Evolutionary conservation across 2,888 invertebrate genomes (phyloP), one percentile per base, ranked within the genome.

Genomic region (Iselma pallidipennis): DNA sequence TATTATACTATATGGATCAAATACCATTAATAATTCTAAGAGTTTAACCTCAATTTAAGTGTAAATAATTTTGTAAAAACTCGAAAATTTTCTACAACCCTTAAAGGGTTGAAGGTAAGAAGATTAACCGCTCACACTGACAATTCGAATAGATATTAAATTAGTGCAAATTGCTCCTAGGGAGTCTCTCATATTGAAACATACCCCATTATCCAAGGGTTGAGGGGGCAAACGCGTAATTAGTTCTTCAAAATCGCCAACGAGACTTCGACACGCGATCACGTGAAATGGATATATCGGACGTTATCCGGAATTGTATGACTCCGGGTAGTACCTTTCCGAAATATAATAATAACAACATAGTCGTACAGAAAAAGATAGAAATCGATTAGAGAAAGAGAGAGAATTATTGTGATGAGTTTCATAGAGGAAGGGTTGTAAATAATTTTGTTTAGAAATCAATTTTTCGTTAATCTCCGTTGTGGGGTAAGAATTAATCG

Each of bases 241-340:
- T 79, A 77, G 78, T 78, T 78, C 75, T 75, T 77, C 75, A 72
- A 57, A 74, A 72, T 73, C 72, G 71, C 71, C 72, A 78, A 78
- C 75, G 76, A 75, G 75, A 69, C 65, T 63, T 67, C 65, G 66
- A 68, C 79, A 79, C 78, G 79, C 78, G 76, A 79, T 79, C 75
- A 77, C 78, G 78, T 77, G 76, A 75, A 61, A 61, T 42, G 42
- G 42, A 42, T 42, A 42, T 42, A 42, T 42, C 10, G 42, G 56
- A 50, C 65, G 61, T 63, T 68, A 71, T 71, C 71, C 71, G 69
- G 71, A 70, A 58, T 68, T 71, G 66, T 68, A 68, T 69, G 72
- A 70, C 69, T 71, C 70, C 59, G 63, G 58, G 62, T 69, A 63
- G 72, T 65, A 71, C 68, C 65, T 56, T 42, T 4, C 16, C 42